Conservation (phyloP, 2,888 invertebrate species). For the Amphiduros pacificus region DNA sequence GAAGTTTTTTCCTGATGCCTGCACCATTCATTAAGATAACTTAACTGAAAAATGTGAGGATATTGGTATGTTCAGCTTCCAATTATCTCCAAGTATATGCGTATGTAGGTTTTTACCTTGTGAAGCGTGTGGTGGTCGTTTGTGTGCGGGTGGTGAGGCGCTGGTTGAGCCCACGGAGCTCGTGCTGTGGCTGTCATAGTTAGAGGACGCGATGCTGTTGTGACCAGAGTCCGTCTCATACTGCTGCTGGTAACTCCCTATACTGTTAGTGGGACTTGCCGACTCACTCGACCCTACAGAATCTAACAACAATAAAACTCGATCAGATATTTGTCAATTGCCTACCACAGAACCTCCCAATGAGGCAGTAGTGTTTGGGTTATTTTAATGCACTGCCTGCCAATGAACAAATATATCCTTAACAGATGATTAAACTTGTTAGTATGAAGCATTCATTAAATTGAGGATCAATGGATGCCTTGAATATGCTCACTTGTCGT, state of each 20-base stretch:
- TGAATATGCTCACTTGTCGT: slow-evolving; percentile 47
- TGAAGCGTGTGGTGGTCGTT: slow-evolving; percentile 1
- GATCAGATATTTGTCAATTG: too few relatives aligned
- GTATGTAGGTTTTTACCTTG: too few relatives aligned
- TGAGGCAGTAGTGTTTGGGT: too few relatives aligned
- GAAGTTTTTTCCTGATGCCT: too few relatives aligned
- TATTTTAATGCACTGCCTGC: not conserved
- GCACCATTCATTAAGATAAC: too few relatives aligned
- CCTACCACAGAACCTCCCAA: too few relatives aligned
- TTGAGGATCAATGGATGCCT: not conserved
- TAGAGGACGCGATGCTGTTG: slow-evolving; percentile 46
- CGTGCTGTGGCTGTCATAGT: slow-evolving; percentile 55
- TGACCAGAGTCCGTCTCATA: slow-evolving; percentile 58
- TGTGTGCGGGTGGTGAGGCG: slow-evolving; percentile 38
- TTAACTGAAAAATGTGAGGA: too few relatives aligned
- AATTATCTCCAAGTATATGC: too few relatives aligned
- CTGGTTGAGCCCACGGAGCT: slow-evolving; percentile 49
- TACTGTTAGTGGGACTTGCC: slow-evolving; percentile 66
- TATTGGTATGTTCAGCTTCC: too few relatives aligned
- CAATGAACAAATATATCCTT: not conserved
- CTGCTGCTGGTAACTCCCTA: slow-evolving; percentile 45
- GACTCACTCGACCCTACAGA: slow-evolving; percentile 15
- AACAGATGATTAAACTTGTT: not conserved
- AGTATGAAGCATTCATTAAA: not conserved
- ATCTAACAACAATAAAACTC: too few relatives aligned